phyloP scores from a whole-genome alignment of 1,140 invertebrate genomes.

The Maniola jurtina region DNA sequence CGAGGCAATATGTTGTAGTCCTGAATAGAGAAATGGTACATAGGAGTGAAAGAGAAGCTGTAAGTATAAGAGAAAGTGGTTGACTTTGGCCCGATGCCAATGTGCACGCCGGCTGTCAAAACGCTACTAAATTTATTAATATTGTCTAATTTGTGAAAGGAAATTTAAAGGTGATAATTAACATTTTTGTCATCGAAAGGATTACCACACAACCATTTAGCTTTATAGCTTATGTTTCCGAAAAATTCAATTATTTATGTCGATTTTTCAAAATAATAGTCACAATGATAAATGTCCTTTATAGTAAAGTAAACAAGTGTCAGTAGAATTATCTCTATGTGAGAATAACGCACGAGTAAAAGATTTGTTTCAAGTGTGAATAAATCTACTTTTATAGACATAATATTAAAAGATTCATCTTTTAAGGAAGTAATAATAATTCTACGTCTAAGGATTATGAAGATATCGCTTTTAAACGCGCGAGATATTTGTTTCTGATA shows the following conservation, averaged over 20 bases:
- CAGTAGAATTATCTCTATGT: neutral
- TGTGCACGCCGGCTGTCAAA: slow-evolving; percentile 45
- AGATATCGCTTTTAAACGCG: neutral
- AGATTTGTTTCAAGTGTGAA: neutral
- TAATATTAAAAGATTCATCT: no score
- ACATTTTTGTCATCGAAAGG: slow-evolving; percentile 63
- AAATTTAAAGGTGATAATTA: slow-evolving; percentile 69
- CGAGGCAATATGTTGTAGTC: slow-evolving; percentile 56
- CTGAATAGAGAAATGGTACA: slow-evolving; percentile 33
- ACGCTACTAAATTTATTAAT: slow-evolving; percentile 64
- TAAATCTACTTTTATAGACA: neutral
- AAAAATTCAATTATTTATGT: slow-evolving; percentile 22
- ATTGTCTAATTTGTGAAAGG: slow-evolving; percentile 61
- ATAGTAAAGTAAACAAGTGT: neutral
- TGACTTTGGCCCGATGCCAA: slow-evolving; percentile 56
- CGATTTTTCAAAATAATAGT: neutral
- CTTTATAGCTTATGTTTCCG: slow-evolving; percentile 33
- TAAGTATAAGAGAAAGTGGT: slow-evolving; percentile 57
- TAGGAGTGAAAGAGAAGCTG: slow-evolving; percentile 45
- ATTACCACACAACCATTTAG: slow-evolving; percentile 49
- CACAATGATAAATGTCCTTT: neutral
- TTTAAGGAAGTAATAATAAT: neutral
- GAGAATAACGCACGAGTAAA: neutral
- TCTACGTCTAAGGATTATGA: neutral
- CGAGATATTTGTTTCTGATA: neutral